Evolutionary conservation across 2,888 invertebrate species (phyloP).

Genomic region (Ceratothoa steindachneri): DNA sequence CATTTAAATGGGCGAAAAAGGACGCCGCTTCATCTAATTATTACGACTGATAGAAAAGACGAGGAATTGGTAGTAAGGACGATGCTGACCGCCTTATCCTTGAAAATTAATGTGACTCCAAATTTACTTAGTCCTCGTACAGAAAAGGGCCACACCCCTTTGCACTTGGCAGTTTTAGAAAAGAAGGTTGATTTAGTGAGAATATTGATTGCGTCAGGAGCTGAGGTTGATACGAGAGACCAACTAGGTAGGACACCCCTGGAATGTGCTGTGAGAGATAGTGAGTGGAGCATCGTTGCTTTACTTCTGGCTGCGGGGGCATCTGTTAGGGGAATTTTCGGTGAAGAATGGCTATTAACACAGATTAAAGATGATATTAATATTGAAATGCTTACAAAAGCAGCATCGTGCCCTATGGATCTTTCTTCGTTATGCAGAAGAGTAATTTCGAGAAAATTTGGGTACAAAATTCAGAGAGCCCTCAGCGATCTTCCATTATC

Average conservation of each 20-base stretch:
- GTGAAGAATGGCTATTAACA: background rate
- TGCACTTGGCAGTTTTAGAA: constrained; percentile 49
- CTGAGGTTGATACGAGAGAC: constrained; percentile 48
- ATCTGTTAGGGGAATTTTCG: constrained; percentile 26
- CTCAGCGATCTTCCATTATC: background rate
- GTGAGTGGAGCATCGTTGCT: constrained; percentile 48
- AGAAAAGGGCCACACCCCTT: constrained; percentile 48
- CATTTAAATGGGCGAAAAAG: constrained; percentile 19
- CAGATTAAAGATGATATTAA: constrained; percentile 3
- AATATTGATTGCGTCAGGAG: constrained; percentile 48
- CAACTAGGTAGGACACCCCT: constrained; percentile 49
- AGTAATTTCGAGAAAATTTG: constrained; percentile 9
- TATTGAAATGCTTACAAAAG: constrained; percentile 10
- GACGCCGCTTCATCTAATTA: constrained; percentile 29
- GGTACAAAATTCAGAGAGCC: background rate
- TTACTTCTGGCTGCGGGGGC: constrained; percentile 51
- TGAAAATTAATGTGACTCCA: constrained; percentile 5
- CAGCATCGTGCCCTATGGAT: background rate
- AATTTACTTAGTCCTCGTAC: constrained; percentile 34
- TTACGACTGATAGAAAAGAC: constrained; percentile 26
- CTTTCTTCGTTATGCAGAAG: constrained; percentile 4
- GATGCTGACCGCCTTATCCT: constrained; percentile 25
- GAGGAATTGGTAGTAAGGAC: constrained; percentile 19
- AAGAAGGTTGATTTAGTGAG: constrained; percentile 41
- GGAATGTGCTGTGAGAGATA: constrained; percentile 51